Base-by-base conservation (phyloP, 2,888 invertebrate species). In the Lithophane semibrunnea region DNA sequence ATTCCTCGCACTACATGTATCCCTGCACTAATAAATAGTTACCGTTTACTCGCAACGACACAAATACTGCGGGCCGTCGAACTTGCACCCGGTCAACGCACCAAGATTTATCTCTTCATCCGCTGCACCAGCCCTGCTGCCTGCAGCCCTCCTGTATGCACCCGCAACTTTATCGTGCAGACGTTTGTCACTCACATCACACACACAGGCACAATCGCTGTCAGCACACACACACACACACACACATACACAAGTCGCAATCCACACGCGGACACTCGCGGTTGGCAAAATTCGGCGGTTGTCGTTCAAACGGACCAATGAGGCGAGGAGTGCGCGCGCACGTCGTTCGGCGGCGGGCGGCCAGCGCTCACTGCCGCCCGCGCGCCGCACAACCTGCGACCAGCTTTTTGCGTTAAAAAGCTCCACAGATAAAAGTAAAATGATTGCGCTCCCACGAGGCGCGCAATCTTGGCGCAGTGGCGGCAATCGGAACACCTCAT, bases 321-420 rank as follows among this genome's bases (percentile, higher is more conserved):
- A 77, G 76, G 66, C 58, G 66, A 58, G 58, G 18, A 73, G 49
- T 56, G 74, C 76, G 86, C 86, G 85, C 86, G 86, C 85, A 91
- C 94, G 93, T 93, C 89, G 79, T 42, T 77, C 89, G 85, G 72
- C 79, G 84, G 88, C 92, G 91, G 88, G 89, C 91, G 90, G 91
- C 92, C 90, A 89, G 92, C 93, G 93, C 93, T 92, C 91, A 94
- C 95, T 94, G 93, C 88, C 91, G 80, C 85, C 76, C 88, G 86
- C 89, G 84, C 88, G 85, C 85, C 87, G 79, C 85, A 85, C 93
- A 92, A 93, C 94, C 94, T 93, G 94, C 92, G 92, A 87, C 83
- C 88, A 94, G 94, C 95, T 95, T 95, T 95, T 95, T 94, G 92
- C 94, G 92, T 92, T 90, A 93, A 94, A 92, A 94, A 94, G 94